Evolutionary conservation across 2,888 invertebrate species (phyloP).

Genomic region (Saturnia japonica): DNA sequence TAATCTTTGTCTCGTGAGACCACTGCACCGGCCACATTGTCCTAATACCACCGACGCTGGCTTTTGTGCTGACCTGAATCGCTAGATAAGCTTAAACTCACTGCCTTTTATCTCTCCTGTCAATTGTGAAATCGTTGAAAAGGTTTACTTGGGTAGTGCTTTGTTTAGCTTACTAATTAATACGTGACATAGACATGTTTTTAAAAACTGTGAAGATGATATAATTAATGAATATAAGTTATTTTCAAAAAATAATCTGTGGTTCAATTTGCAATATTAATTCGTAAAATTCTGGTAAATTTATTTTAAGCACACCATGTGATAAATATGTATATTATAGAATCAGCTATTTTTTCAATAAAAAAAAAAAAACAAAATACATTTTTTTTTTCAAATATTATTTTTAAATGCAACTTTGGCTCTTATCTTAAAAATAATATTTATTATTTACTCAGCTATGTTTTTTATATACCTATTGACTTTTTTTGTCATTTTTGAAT

Average conservation of each 20-base stretch:
- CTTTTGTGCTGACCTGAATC: slow-evolving; percentile 60
- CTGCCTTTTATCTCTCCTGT: slow-evolving; percentile 52
- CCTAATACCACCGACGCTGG: slow-evolving; percentile 48
- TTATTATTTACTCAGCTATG: too few relatives aligned
- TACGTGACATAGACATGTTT: not conserved
- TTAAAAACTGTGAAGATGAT: not conserved
- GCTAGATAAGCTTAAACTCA: slow-evolving; percentile 61
- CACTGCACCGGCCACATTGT: slow-evolving; percentile 59
- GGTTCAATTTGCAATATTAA: not conserved
- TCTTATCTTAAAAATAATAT: too few relatives aligned
- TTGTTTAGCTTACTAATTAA: slow-evolving; percentile 12
- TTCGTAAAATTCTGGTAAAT: not conserved
- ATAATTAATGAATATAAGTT: not conserved
- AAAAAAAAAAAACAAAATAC: too few relatives aligned
- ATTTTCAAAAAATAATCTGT: not conserved
- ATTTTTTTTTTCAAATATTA: too few relatives aligned
- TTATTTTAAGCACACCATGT: not conserved
- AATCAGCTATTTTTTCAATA: not conserved
- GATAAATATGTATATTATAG: not conserved
- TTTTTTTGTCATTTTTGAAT: not conserved
- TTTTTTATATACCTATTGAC: too few relatives aligned
- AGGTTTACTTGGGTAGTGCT: slow-evolving; percentile 18
- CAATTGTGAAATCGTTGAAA: slow-evolving; percentile 40
- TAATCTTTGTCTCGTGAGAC: slow-evolving; percentile 71
- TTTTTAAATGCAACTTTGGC: too few relatives aligned